A percentile compares a stretch with the other conserved stretches of the same genome.
Evolutionary conservation across 2,113 vertebrate species (phyloP).

Genomic region (Rhea pennata): DNA sequence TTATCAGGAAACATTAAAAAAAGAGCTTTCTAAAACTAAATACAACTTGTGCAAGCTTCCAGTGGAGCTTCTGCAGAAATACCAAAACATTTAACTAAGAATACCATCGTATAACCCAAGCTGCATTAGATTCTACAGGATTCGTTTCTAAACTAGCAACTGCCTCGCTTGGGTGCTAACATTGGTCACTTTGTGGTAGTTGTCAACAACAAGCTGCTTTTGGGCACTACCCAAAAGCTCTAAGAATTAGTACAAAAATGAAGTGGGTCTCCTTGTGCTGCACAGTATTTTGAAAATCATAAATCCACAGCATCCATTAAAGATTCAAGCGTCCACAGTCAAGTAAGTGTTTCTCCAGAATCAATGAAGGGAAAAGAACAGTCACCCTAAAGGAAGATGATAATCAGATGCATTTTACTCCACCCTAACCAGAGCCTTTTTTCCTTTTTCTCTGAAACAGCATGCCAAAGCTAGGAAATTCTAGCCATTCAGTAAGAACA

Average conservation of each 20-base stretch:
- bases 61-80: neutral
- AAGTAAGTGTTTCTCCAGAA: neutral
- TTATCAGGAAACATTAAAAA: neutral
- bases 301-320: neutral
- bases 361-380: neutral
- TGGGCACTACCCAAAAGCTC: neutral
- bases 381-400: too few relatives aligned
- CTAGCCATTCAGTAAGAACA: too few relatives aligned
- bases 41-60: neutral
- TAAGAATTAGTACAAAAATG: neutral
- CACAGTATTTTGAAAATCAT: neutral
- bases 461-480: too few relatives aligned
- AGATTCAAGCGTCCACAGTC: neutral
- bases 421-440: too few relatives aligned
- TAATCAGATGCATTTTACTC: too few relatives aligned
- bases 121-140: neutral
- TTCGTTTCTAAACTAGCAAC: neutral
- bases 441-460: too few relatives aligned
- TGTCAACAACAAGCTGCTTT: neutral
- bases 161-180: neutral
- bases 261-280: neutral
- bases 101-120: neutral
- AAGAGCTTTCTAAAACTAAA: neutral
- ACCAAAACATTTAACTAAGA: neutral
- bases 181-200: neutral